phyloP scores from a whole-genome alignment of 2,797 vertebrate genomes.

The Esox lucius region DNA sequence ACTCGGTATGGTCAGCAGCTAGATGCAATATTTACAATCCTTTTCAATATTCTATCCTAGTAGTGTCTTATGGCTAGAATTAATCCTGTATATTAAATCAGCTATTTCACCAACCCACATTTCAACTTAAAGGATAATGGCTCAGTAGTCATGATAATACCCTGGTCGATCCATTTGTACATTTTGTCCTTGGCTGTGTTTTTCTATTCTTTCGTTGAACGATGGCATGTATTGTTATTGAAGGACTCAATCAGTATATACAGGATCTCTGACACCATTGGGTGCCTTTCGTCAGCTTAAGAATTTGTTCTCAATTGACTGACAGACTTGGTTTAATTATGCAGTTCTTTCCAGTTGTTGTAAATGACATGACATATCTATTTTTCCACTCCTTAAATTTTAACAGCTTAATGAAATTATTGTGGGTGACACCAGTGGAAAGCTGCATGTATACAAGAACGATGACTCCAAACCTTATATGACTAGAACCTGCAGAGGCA shows the following conservation, averaged over 20 bases:
- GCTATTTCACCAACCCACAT: neutral
- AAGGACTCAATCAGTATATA: neutral
- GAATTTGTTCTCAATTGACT: no score
- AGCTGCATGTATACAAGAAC: constrained; percentile 90
- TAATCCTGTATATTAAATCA: neutral
- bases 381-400: neutral
- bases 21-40: neutral
- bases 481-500: constrained; percentile 87
- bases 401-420: constrained; percentile 91
- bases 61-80: neutral
- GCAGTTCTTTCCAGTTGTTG: neutral
- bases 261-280: neutral
- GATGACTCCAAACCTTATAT: constrained; percentile 90
- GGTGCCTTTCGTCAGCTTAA: no score
- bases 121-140: neutral
- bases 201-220: neutral
- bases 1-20: constrained; percentile 71
- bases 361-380: neutral
- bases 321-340: no score
- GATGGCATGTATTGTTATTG: neutral
- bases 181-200: neutral
- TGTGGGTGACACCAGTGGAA: constrained; percentile 93
- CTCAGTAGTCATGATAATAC: neutral
- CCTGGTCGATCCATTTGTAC: neutral
- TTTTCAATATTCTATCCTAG: neutral